phyloP scores from a whole-genome alignment of 2,797 vertebrate species.

The Malurus splendens region DNA sequence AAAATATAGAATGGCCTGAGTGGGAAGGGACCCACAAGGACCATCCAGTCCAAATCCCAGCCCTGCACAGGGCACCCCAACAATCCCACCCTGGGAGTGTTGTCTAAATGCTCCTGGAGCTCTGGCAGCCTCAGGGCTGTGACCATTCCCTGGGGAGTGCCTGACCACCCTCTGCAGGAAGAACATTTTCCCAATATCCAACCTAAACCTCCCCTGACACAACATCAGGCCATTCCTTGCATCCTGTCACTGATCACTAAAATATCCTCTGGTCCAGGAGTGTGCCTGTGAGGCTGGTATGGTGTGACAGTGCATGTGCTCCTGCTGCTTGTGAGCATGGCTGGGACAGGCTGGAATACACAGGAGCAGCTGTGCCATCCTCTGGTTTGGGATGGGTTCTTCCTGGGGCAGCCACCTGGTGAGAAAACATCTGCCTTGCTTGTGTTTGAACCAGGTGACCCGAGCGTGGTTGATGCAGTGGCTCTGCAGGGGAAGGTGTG shows the following conservation, averaged over 20 bases:
- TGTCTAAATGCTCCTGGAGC: not conserved
- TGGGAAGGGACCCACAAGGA: not conserved
- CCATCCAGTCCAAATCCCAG: not conserved
- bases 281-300: not conserved
- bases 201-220: not conserved
- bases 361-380: not conserved
- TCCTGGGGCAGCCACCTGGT: not conserved
- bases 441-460: rapidly evolving
- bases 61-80: not conserved
- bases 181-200: not conserved
- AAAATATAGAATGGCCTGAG: not conserved
- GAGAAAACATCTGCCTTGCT: not conserved
- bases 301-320: not conserved
- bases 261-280: not conserved
- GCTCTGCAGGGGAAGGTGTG: not conserved
- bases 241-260: not conserved
- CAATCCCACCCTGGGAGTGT: rapidly evolving
- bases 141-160: not conserved
- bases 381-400: not conserved
- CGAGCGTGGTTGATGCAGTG: not conserved
- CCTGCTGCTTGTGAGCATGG: not conserved
- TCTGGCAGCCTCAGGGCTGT: not conserved
- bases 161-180: not conserved
- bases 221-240: not conserved
- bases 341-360: rapidly evolving